These are phyloP conservation scores for Micrasema longulum DNA, from an alignment of 1,140 invertebrate genomes.

Conservation along the genomic window DNA sequence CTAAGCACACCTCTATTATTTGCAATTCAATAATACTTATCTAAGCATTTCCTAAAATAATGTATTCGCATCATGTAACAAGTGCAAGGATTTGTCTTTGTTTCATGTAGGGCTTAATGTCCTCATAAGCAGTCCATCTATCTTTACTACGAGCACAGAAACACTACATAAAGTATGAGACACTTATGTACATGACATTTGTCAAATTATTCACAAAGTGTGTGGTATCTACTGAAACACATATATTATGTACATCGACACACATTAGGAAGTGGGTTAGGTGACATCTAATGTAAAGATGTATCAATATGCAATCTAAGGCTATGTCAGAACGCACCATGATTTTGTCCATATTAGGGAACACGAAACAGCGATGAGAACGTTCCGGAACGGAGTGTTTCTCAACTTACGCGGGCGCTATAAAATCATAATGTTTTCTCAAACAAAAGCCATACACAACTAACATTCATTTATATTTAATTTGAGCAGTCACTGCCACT, in stretches of 20 bases:
- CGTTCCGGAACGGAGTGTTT: no score
- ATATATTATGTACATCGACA: conserved; percentile 50
- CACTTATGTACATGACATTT: conserved; percentile 41
- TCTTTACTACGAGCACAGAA: conserved; percentile 40
- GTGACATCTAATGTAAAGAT: conserved; percentile 54
- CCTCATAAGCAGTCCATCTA: conserved; percentile 34
- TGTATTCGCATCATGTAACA: neutral
- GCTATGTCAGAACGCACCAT: conserved; percentile 45
- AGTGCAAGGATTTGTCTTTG: conserved; percentile 20
- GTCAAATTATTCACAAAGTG: conserved; percentile 43
- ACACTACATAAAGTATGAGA: conserved; percentile 42
- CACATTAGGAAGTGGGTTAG: conserved; percentile 53
- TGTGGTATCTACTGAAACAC: conserved; percentile 51
- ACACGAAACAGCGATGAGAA: no score
- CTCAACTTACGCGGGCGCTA: neutral
- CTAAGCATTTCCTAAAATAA: conserved; percentile 10
- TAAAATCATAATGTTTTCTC: conserved; percentile 47
- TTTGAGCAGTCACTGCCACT: conserved; percentile 60
- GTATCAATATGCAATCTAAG: conserved; percentile 53
- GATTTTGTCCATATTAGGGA: conserved; percentile 12
- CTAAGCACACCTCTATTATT: conserved; percentile 3
- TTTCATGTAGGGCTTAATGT: conserved; percentile 18
- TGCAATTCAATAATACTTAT: conserved; percentile 18
- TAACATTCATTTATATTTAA: conserved; percentile 54
- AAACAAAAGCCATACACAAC: conserved; percentile 52